Evolutionary conservation across 2,888 invertebrate genomes (phyloP), one percentile per base, ranked within the genome.

Genomic region (Sinotaia quadrata): DNA sequence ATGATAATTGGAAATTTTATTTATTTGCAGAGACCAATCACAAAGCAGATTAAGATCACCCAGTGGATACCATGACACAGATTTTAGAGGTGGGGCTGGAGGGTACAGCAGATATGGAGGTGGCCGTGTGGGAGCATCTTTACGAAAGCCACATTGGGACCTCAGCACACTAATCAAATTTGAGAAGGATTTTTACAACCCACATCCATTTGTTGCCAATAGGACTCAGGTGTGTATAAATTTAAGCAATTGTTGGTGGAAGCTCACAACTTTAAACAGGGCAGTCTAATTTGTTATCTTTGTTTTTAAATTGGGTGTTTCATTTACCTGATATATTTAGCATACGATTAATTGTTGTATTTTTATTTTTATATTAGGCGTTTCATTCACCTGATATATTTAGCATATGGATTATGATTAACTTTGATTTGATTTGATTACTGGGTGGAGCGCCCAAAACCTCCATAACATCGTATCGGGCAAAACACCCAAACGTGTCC

Each of bases 81-180:
- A 24, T 24, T 47, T 47, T 47, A 27, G 79, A 37, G 73, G 79
- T 51, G 76, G 80, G 7, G 69, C 77, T 51, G 79, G 70, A 18
- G 71, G 77, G 29, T 69, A 73, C 24, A 71, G 80, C 21, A 77
- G 84, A 69, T 90, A 91, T 70, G 78, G 79, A 60, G 73, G 75
- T 31, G 68, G 63, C n/a, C 79, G 91, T 88, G 89, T 84, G 5
- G 96, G 96, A 10, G 93, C 93, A 44, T 92, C 91, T 68, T 89
- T 97, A n/a, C 91, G 95, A 1, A 95, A 94, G 83, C 96, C 96
- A 5, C 91, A 91, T 77, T 98, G 97, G 97, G 95, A 96, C 78
- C 82, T 93, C 75, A 91, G 92, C 24, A 91, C 92, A 41, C 89
- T 98, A 76, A 92, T 93, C 79, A 93, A 94, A 10, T 96, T 98